phyloP scores from a whole-genome alignment of 2,888 invertebrate genomes.

The Scelioninae gen. 2 region DNA sequence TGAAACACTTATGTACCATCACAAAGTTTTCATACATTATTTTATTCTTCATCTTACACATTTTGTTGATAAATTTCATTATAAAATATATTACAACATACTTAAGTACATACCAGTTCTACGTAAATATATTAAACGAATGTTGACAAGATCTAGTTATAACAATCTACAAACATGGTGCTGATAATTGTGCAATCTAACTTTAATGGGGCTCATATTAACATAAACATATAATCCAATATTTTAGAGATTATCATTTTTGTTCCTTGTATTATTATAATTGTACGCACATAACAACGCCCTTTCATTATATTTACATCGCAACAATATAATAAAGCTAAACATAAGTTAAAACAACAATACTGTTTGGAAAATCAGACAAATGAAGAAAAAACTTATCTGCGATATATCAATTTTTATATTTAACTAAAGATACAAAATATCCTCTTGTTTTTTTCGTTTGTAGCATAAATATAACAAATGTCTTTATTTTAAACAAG shows the following conservation, averaged over 20 bases:
- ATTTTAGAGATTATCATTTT: constrained; percentile 4
- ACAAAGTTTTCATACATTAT: constrained; percentile 27
- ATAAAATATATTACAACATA: constrained; percentile 74
- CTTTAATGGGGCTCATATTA: constrained; percentile 29
- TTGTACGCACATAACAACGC: constrained; percentile 14
- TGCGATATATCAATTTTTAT: background rate
- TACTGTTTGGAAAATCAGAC: background rate
- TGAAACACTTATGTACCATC: constrained; percentile 33
- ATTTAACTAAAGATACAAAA: no score
- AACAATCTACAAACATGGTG: constrained; percentile 41
- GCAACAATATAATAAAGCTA: constrained; percentile 66
- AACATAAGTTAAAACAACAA: constrained; percentile 17
- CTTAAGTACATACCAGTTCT: constrained; percentile 73
- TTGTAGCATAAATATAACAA: no score
- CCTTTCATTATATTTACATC: constrained; percentile 64
- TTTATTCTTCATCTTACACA: constrained; percentile 20
- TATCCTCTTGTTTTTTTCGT: no score
- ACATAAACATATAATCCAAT: constrained; percentile 17
- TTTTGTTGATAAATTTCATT: constrained; percentile 68
- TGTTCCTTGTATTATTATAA: background rate
- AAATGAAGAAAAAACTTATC: background rate
- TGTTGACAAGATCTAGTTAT: constrained; percentile 49
- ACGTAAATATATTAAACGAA: constrained; percentile 64
- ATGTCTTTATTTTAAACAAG: no score
- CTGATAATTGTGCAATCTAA: constrained; percentile 39